Percentiles rank a stretch among this genome's conserved stretches.
phyloP scores from a whole-genome alignment of 2,797 vertebrate species.

The Furcifer pardalis region DNA sequence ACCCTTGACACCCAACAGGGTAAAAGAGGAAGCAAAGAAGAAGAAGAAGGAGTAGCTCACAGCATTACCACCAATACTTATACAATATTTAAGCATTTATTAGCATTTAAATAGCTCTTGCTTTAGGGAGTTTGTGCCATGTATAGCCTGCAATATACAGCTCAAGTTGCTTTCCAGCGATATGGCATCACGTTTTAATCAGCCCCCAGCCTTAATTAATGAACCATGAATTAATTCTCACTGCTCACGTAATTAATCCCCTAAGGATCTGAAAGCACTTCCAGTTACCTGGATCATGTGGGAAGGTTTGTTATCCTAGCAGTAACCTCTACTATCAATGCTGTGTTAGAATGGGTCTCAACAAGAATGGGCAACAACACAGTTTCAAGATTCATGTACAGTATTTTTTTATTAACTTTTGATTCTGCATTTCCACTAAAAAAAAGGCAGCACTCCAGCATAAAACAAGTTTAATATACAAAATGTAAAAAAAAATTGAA shows the following conservation, averaged over 20 bases:
- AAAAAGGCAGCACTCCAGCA: no score
- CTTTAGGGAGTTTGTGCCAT: background rate
- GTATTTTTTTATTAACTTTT: no score
- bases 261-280: conserved; percentile 2
- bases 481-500: no score
- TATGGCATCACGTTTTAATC: conserved; percentile 9
- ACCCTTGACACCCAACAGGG: no score
- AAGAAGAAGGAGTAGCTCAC: no score
- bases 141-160: background rate
- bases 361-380: background rate
- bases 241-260: conserved; percentile 24
- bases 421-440: no score
- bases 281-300: background rate
- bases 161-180: background rate
- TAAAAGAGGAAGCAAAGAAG: no score
- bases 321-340: background rate
- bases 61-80: background rate
- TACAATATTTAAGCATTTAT: background rate
- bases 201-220: conserved; percentile 14
- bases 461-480: no score
- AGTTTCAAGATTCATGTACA: background rate
- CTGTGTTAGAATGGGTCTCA: background rate
- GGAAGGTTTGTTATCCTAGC: conserved; percentile 1
- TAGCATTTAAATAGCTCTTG: background rate
- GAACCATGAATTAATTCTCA: conserved; percentile 13